Evolutionary conservation across 1,140 invertebrate genomes (phyloP).

Genomic region (Tetramorium simillimum): DNA sequence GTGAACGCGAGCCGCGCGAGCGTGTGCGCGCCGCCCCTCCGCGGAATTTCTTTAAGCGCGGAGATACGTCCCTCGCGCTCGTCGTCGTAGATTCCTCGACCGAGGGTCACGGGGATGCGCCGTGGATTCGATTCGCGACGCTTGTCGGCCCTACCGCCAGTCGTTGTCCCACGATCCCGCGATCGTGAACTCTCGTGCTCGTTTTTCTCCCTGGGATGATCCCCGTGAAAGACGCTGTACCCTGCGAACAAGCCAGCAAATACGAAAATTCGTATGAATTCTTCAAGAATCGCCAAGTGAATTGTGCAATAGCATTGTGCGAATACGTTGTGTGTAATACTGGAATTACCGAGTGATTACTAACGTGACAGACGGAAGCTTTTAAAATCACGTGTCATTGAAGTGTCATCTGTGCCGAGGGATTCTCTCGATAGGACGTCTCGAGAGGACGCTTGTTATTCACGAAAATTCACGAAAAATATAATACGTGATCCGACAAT

Average conservation of each 20-base stretch:
- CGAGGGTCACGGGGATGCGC: not conserved
- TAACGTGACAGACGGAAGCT: not conserved
- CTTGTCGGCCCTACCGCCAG: not conserved
- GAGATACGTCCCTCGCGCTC: not conserved
- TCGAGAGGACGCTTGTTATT: not conserved
- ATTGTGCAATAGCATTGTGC: not conserved
- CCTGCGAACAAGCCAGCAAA: not conserved
- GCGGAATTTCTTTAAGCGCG: not conserved
- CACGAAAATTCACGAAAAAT: not conserved
- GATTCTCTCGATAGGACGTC: not conserved
- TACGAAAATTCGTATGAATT: not conserved
- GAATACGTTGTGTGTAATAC: not conserved
- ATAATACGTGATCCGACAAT: not conserved
- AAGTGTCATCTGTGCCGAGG: constrained; percentile 13
- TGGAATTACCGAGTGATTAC: constrained; percentile 44
- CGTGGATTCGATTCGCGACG: not conserved
- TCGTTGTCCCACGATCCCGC: not conserved
- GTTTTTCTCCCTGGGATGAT: too few species aligned
- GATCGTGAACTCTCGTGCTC: not conserved
- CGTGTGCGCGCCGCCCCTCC: constrained; percentile 35
- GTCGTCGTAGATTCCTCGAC: not conserved
- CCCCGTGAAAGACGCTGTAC: not conserved
- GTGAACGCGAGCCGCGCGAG: constrained; percentile 38
- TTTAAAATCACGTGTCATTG: constrained; percentile 17
- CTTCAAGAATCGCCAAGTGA: not conserved